Base-by-base conservation (phyloP, 2,797 vertebrate genomes). In the Oreonectes daqikongensis region DNA sequence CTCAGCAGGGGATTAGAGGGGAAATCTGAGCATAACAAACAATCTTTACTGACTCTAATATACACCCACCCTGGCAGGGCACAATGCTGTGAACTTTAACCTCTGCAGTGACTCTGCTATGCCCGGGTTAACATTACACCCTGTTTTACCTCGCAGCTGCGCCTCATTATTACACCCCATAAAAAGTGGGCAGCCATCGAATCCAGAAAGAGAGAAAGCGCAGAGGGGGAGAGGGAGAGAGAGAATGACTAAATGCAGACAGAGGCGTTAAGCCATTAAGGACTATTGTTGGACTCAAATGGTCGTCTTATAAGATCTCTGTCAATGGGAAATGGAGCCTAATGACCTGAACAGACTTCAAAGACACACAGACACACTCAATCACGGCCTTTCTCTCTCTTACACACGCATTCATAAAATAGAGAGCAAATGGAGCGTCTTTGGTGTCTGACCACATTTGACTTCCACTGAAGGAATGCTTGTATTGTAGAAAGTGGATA, bases 91-190 rank as follows among this genome's bases (percentile, higher is more conserved):
- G 95, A 94, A 94, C 95, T 94, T 87, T 94, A 94, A 92, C 92
- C 94, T 89, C 85, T 89, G 53, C 85, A 91, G 91, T 95, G 94
- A 95, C 90, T 85, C 86, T 88, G 88, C 86, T 83, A 78, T 86
- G 90, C 91, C 90, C 92, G 88, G 92, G 90, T 91, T 94, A 94
- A 94, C 85, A 79, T 94, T 93, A 94, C 86, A 91, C 90, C 88
- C 92, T 85, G 88, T 89, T 93, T 95, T 94, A 93, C 90, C 93
- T 88, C 92, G 94, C 96, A 97, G 95, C 95, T 98, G 96, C 94
- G 93, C 90, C 92, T 91, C 89, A 90, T 94, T 92, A 97, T 90
- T 93, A 94, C 87, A 80, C 86, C 91, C 90, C 89, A 94, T 95
- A 95, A 96, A 96, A 91, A 86, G 76, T 28, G 53, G 81, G 83